Base-by-base conservation (phyloP, 2,888 invertebrate genomes). In the Aporophyla nigra region DNA sequence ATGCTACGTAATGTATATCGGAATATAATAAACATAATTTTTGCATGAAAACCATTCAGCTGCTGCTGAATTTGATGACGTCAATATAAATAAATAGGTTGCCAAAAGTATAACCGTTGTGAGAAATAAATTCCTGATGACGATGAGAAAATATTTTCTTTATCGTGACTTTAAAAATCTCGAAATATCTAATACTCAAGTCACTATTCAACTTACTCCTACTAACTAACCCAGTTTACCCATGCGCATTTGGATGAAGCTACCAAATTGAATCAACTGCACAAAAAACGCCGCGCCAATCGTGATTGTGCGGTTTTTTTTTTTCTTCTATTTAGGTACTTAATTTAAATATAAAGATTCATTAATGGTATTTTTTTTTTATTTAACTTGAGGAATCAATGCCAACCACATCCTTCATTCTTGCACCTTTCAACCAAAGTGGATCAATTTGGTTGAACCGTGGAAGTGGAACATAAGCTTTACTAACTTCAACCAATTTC, bases 101-200 rank as follows among this genome's bases (percentile, higher is more conserved):
- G 49, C n/a, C 49, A 76, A 54, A 63, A 68, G 1, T 59, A 40
- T 58, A 33, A n/a, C 5, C 56, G n/a, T 21, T 56, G 63, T 76
- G 68, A 59, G 27, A 69, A 81, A 49, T 27, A 73, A 43, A 27
- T 49, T 43, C 27, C 21, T 56, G 49, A 61, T 66, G 43, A 51
- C 21, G 43, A 67, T 43, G 14, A 19, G n/a, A 46, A 54, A 33
- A 75, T 33, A 46, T 56, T 65, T 77, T 19, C 53, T 43, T 74
- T 27, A 54, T 61, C 54, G n/a, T 16, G 51, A 40, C 19, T 66
- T 56, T 61, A 74, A 62, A 61, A 74, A 56, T 27, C n/a, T 74
- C 19, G n/a, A n/a, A 43, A 49, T 21, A 19, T 62, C 14, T 27
- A 7, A 43, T 51, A 56, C 5, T 2, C 9, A 16, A 46, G 27